These are phyloP conservation scores for Miichthys miiuy DNA, from an alignment of 2,797 vertebrate species.

Conservation along the genomic window DNA sequence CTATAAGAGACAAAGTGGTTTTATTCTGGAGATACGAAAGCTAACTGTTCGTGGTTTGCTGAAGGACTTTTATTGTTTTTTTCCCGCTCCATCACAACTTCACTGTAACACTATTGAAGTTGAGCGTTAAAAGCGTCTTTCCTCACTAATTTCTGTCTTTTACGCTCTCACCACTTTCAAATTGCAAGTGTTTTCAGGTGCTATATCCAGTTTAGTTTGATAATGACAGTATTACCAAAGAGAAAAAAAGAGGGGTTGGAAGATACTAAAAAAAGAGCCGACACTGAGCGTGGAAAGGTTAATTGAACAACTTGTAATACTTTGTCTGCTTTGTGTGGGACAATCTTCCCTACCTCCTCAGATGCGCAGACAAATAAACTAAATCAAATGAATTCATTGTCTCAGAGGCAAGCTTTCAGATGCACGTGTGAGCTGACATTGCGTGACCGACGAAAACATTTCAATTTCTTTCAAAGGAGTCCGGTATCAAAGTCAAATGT, in stretches of 20 bases:
- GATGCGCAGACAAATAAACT: conserved; percentile 51
- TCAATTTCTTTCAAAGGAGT: conserved; percentile 35
- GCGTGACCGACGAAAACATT: conserved; percentile 31
- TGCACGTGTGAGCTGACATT: conserved; percentile 13
- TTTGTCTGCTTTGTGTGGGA: conserved; percentile 40
- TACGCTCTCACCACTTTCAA: not conserved
- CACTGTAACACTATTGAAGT: not conserved
- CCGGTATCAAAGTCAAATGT: conserved; percentile 57
- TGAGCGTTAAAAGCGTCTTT: not conserved
- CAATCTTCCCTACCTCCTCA: conserved; percentile 28
- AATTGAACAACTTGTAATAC: conserved; percentile 49
- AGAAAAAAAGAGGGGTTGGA: not conserved
- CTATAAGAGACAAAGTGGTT: conserved; percentile 51
- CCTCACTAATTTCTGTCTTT: not conserved
- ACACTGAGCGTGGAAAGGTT: conserved; percentile 30
- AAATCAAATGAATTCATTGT: conserved; percentile 45
- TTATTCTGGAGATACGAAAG: conserved; percentile 50
- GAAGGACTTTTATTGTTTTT: conserved; percentile 4
- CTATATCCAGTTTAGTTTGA: conserved; percentile 20
- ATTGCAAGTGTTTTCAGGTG: conserved; percentile 6
- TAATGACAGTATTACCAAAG: conserved; percentile 17
- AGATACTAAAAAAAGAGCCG: conserved; percentile 5
- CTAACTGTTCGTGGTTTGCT: conserved; percentile 31
- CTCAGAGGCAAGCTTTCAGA: conserved; percentile 32
- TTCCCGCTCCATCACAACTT: not conserved